These are phyloP conservation scores for Tachuris rubrigastra DNA, from an alignment of 2,113 vertebrate genomes.

Conservation along the genomic window DNA sequence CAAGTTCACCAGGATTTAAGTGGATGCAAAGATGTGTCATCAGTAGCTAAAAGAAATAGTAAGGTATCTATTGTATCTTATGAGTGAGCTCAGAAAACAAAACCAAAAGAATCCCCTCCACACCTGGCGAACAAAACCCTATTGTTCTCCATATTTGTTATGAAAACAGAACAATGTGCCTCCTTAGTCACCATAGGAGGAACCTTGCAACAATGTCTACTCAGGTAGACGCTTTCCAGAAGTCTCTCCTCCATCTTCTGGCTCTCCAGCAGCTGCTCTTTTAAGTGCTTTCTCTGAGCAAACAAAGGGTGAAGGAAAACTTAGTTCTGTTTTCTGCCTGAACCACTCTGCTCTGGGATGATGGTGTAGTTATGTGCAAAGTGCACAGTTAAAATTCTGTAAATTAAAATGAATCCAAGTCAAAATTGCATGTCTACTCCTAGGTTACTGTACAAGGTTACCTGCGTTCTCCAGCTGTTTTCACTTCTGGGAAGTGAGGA, in stretches of 20 bases:
- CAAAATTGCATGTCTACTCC: not conserved
- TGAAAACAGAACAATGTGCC: not conserved
- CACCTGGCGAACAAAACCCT: not conserved
- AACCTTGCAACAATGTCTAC: not conserved
- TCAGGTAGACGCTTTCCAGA: not conserved
- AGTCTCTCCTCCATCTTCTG: not conserved
- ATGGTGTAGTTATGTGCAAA: not conserved
- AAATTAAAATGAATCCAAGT: not conserved
- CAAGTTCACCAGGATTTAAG: not conserved
- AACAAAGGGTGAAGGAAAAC: not conserved
- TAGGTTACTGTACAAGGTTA: not conserved
- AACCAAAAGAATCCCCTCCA: not conserved
- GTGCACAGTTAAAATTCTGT: not conserved
- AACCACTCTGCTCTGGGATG: not conserved
- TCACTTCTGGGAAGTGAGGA: not conserved
- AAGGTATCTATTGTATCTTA: not conserved
- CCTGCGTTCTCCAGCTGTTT: not conserved
- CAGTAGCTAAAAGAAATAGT: not conserved
- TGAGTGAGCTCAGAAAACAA: not conserved
- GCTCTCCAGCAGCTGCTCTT: not conserved
- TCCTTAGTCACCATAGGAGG: not conserved
- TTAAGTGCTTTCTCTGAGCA: not conserved
- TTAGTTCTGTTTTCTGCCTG: not conserved
- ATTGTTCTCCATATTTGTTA: not conserved
- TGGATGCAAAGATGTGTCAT: not conserved